Conservation (phyloP, 1,140 invertebrate species). For the Aphelenchoides besseyi region DNA sequence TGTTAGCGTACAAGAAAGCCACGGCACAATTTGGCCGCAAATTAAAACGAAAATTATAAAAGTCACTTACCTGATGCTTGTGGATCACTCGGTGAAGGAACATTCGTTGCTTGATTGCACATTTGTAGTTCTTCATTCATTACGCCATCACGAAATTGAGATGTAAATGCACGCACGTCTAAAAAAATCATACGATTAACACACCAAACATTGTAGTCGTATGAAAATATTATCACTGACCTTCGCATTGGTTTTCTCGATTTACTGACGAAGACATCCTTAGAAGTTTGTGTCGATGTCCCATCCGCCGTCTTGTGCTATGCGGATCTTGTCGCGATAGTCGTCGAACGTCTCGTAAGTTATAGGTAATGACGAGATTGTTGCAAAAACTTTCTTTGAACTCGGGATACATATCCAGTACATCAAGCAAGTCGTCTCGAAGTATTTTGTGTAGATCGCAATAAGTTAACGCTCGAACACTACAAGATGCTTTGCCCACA, state of each 20-base stretch:
- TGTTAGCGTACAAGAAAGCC: too few relatives aligned
- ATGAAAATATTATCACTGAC: too few relatives aligned
- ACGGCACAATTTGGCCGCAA: too few relatives aligned
- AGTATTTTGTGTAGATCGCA: slow-evolving; percentile 97
- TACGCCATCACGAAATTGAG: slow-evolving; percentile 42
- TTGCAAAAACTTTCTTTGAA: slow-evolving; percentile 83
- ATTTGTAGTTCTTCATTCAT: slow-evolving; percentile 14
- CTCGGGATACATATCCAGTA: slow-evolving; percentile 93
- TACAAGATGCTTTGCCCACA: slow-evolving; percentile 91
- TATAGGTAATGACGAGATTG: slow-evolving; percentile 92
- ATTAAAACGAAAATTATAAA: too few relatives aligned
- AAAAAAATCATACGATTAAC: slow-evolving; percentile 4
- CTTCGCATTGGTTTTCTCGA: slow-evolving; percentile 51
- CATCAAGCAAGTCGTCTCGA: slow-evolving; percentile 90
- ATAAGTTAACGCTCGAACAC: slow-evolving; percentile 96
- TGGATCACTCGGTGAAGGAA: slow-evolving; percentile 7
- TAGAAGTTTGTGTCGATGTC: slow-evolving; percentile 53
- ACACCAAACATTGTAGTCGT: background rate
- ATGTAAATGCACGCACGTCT: slow-evolving; percentile 55
- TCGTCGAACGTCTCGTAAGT: slow-evolving; percentile 78
- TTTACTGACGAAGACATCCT: slow-evolving; percentile 53
- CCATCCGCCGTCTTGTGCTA: slow-evolving; percentile 12
- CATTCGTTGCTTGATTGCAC: slow-evolving; percentile 26
- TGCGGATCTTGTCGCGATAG: slow-evolving; percentile 28
- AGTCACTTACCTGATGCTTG: too few relatives aligned